A percentile compares a stretch with the other conserved stretches of the same genome.
Evolutionary conservation across 2,113 vertebrate genomes (phyloP).

Genomic region (Acanthochromis polyacanthus): DNA sequence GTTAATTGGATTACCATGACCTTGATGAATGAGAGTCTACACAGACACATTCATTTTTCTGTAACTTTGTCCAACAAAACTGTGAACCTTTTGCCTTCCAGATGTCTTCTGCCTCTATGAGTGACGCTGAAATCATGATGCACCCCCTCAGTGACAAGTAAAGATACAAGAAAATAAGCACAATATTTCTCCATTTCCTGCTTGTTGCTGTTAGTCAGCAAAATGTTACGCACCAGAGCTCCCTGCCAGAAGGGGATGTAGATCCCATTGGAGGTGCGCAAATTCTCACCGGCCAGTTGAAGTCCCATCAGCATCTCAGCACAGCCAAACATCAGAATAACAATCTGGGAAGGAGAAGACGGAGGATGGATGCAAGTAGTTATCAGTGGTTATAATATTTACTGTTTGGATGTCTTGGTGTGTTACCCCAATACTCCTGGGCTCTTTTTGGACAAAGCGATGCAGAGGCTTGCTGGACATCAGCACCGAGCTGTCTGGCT

Average conservation of each 20-base stretch:
- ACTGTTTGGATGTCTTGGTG: background rate
- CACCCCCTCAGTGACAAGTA: too few species aligned
- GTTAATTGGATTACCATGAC: too few species aligned
- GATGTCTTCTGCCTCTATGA: too few species aligned
- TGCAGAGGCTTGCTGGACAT: constrained; percentile 71
- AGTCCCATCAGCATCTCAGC: constrained; percentile 72
- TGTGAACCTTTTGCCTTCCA: too few species aligned
- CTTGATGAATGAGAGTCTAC: too few species aligned
- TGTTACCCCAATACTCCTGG: constrained; percentile 72
- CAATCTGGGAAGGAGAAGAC: constrained; percentile 54
- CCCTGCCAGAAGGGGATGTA: constrained; percentile 75
- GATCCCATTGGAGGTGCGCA: rapidly evolving
- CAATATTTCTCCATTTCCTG: background rate
- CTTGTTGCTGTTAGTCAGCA: background rate
- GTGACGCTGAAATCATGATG: too few species aligned
- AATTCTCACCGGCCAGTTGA: rapidly evolving
- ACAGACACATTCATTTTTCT: too few species aligned
- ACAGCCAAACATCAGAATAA: constrained; percentile 69
- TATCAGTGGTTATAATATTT: background rate
- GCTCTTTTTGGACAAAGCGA: constrained; percentile 68
- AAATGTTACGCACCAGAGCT: constrained; percentile 59
- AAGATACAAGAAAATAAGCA: background rate
- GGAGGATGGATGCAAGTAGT: background rate
- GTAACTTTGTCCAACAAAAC: too few species aligned
- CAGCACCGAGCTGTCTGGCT: background rate